Conservation (phyloP, 2,797 vertebrate species). For the Enoplosus armatus region DNA sequence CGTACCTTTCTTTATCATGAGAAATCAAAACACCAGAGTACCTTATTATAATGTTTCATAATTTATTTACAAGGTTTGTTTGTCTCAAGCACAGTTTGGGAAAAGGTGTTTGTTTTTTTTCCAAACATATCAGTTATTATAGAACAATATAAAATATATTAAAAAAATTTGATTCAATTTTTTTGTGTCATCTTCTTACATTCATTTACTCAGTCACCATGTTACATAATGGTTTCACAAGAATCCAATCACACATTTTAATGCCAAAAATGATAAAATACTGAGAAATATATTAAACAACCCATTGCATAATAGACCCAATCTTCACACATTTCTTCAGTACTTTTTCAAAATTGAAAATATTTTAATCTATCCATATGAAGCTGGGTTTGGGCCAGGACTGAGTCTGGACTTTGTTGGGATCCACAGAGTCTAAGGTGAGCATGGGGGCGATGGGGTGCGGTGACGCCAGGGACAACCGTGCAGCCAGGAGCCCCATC, state of each 20-base stretch:
- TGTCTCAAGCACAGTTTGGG: background rate
- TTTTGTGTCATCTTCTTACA: background rate
- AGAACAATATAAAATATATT: background rate
- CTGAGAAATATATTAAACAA: background rate
- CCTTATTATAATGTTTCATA: background rate
- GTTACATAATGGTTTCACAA: background rate
- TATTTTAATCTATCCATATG: conserved; percentile 76
- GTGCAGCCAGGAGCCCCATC: conserved; percentile 90
- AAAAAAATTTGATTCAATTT: background rate
- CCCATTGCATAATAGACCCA: background rate
- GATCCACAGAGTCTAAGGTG: conserved; percentile 78
- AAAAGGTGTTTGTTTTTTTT: background rate
- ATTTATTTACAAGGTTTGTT: conserved; percentile 11
- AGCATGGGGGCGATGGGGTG: conserved; percentile 86
- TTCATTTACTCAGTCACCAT: background rate
- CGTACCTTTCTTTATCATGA: background rate
- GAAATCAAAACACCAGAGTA: background rate
- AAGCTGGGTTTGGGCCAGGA: conserved; percentile 78
- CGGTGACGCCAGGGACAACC: conserved; percentile 83
- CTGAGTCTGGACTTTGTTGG: conserved; percentile 65
- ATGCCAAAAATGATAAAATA: background rate
- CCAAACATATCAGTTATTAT: background rate
- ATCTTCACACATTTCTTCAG: background rate
- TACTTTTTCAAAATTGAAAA: background rate
- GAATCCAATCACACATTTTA: conserved; percentile 1